A percentile compares a stretch with the other conserved stretches of the same genome.
These are phyloP conservation scores for Barypeithes pellucidus DNA, from an alignment of 2,888 invertebrate genomes.

Conservation along the genomic window DNA sequence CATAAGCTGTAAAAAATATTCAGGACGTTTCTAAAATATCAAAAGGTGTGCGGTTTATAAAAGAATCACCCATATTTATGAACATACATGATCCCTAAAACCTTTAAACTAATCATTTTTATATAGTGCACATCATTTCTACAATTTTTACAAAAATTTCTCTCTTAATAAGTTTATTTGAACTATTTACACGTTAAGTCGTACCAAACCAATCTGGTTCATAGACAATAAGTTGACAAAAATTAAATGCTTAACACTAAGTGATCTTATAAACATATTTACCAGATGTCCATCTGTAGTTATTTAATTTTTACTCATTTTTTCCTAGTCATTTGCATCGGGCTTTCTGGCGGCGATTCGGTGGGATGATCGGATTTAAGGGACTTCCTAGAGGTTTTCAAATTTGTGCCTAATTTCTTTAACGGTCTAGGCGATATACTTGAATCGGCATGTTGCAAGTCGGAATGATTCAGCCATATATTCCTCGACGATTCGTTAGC, in stretches of 20 bases:
- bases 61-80: no score
- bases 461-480: slow-evolving; percentile 67
- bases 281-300: not conserved
- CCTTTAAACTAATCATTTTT: no score
- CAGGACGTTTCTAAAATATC: no score
- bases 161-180: no score
- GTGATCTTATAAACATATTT: slow-evolving; percentile 1
- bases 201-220: not conserved
- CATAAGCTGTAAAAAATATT: no score
- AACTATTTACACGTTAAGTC: no score
- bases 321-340: slow-evolving; percentile 65
- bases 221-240: not conserved
- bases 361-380: slow-evolving; percentile 64
- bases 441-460: slow-evolving; percentile 66
- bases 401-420: slow-evolving; percentile 75
- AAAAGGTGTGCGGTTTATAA: no score
- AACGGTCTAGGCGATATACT: slow-evolving; percentile 80
- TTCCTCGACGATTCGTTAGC: slow-evolving; percentile 65
- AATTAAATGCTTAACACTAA: slow-evolving; percentile 2
- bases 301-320: slow-evolving; percentile 59
- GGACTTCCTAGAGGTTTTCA: slow-evolving; percentile 67
- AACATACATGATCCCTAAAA: no score
- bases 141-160: no score
- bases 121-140: no score
- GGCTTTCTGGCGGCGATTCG: slow-evolving; percentile 69